phyloP scores from a whole-genome alignment of 2,888 invertebrate genomes.

The Physocephala rufipes region DNA sequence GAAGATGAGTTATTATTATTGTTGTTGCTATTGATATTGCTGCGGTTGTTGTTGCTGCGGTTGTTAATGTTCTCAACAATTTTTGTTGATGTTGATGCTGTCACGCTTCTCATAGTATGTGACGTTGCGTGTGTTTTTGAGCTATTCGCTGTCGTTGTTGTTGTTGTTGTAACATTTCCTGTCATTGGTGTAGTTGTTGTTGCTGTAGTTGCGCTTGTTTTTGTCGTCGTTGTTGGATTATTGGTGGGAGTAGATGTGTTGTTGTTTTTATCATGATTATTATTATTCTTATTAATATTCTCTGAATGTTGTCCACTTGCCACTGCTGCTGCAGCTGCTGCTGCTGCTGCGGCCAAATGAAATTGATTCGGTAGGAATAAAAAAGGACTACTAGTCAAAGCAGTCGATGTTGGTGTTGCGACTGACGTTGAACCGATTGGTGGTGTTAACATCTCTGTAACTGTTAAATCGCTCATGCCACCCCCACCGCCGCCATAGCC shows the following conservation, averaged over 20 bases:
- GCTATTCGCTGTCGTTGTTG: conserved; percentile 24
- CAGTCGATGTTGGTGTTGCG: conserved; percentile 45
- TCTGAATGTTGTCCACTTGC: conserved; percentile 14
- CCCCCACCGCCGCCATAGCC: conserved; percentile 15
- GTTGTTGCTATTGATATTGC: conserved; percentile 26
- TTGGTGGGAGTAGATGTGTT: background rate
- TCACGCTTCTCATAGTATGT: conserved; percentile 26
- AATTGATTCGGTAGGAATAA: conserved; percentile 64
- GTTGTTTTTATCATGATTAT: background rate
- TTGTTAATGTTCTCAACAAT: conserved; percentile 21
- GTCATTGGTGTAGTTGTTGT: conserved; percentile 21
- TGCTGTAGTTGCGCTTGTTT: conserved; percentile 36
- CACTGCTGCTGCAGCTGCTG: conserved; percentile 48
- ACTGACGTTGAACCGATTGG: conserved; percentile 18
- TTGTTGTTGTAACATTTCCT: conserved; percentile 34
- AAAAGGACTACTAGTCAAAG: conserved; percentile 54
- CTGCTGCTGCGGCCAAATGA: conserved; percentile 58
- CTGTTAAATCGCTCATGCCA: background rate
- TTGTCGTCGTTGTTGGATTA: background rate
- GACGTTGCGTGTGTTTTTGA: conserved; percentile 42
- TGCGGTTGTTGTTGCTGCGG: conserved; percentile 4
- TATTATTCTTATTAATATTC: conserved; percentile 32
- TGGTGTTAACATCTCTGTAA: background rate
- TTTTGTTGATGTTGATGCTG: conserved; percentile 20
- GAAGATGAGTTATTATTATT: conserved; percentile 14